Conservation (phyloP, 2,797 vertebrate genomes). For the Poeciliopsis infans region DNA sequence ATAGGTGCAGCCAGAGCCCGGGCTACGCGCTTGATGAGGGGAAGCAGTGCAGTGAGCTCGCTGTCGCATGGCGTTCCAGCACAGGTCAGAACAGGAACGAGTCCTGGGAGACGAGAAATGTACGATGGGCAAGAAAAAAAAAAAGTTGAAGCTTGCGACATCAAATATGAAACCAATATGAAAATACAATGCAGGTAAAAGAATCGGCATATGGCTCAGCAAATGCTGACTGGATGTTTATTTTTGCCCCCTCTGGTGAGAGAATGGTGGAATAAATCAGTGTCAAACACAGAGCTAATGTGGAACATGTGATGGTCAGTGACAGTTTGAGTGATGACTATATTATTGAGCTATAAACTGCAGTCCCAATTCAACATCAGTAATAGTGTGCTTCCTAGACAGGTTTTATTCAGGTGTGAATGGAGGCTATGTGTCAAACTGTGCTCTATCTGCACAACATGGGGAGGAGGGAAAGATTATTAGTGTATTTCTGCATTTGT, state of each 20-base stretch:
- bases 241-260: slow-evolving; percentile 30
- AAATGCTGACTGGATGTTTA: slow-evolving; percentile 60
- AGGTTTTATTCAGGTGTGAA: slow-evolving; percentile 57
- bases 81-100: slow-evolving; percentile 37
- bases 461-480: not conserved
- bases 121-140: not conserved
- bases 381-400: slow-evolving; percentile 63
- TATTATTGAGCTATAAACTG: slow-evolving; percentile 80
- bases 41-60: slow-evolving; percentile 33
- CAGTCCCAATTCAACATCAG: slow-evolving; percentile 66
- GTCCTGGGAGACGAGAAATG: slow-evolving; percentile 8
- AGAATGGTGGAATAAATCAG: slow-evolving; percentile 70
- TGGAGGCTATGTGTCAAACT: slow-evolving; percentile 50
- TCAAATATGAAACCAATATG: slow-evolving; percentile 20
- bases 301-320: slow-evolving; percentile 65
- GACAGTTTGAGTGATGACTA: slow-evolving; percentile 76
- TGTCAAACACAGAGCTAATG: slow-evolving; percentile 65
- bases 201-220: slow-evolving; percentile 33
- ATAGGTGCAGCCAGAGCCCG: slow-evolving; percentile 39
- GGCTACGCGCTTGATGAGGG: slow-evolving; percentile 30
- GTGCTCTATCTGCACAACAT: slow-evolving; percentile 27
- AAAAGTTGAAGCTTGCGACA: slow-evolving; percentile 14
- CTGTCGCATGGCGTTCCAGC: slow-evolving; percentile 27
- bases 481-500: slow-evolving; percentile 3
- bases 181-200: slow-evolving; percentile 39